These are phyloP conservation scores for Chondrilla cf. caribensis DNA, from an alignment of 37 sponge, comb jelly and placozoan species.

Conservation along the genomic window DNA sequence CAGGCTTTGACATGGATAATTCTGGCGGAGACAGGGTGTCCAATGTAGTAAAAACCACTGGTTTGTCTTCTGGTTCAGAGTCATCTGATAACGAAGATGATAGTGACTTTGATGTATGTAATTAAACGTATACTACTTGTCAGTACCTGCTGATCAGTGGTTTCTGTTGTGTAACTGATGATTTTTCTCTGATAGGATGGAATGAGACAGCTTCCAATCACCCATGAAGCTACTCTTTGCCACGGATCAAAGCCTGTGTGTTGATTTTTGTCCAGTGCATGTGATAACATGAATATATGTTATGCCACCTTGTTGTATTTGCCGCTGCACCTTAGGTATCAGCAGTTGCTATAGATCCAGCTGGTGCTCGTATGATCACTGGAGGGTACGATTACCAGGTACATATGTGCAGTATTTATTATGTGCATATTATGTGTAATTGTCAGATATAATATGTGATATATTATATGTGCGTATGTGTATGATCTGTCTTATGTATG, in stretches of 20 bases:
- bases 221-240: slow-evolving; percentile 72
- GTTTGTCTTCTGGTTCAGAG: no score
- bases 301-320: not conserved
- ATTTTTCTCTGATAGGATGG: slow-evolving; percentile 34
- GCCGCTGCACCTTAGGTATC: slow-evolving; percentile 57
- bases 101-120: not conserved
- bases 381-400: slow-evolving; percentile 89
- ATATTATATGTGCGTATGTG: no score
- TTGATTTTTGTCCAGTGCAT: not conserved
- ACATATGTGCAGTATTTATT: not conserved
- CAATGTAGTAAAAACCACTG: not conserved
- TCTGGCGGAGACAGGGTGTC: not conserved
- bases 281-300: not conserved
- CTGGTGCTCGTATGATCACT: slow-evolving; percentile 88
- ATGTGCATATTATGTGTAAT: not conserved
- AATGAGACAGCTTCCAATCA: slow-evolving; percentile 56
- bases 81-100: not conserved
- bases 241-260: slow-evolving; percentile 83
- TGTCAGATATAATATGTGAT: not conserved
- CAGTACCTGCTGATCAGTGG: no score
- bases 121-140: not conserved
- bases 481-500: no score
- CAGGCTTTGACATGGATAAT: slow-evolving; percentile 19
- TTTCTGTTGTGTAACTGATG: no score
- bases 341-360: slow-evolving; percentile 83